Evolutionary conservation across 2,888 invertebrate species (phyloP).

Genomic region (Hirtodrosophila confusa): DNA sequence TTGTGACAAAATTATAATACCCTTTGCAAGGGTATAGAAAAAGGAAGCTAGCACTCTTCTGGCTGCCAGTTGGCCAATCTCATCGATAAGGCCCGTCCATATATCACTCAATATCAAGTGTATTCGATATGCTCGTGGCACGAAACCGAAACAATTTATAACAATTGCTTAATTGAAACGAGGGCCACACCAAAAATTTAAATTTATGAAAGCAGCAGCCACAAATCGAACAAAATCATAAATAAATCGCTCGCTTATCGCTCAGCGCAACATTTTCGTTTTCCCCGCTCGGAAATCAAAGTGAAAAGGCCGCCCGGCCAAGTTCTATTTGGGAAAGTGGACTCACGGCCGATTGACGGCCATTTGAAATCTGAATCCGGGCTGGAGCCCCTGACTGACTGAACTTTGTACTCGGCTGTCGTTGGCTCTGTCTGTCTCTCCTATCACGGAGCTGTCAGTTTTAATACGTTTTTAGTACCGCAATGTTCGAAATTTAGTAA

Average conservation of each 20-base stretch:
- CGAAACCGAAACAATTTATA: slow-evolving; percentile 66
- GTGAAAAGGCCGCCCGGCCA: slow-evolving; percentile 57
- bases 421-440: slow-evolving; percentile 11
- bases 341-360: slow-evolving; percentile 15
- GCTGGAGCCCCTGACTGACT: slow-evolving; percentile 15
- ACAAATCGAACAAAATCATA: slow-evolving; percentile 71
- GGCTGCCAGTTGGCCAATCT: slow-evolving; percentile 46
- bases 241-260: slow-evolving; percentile 75
- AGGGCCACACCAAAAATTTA: slow-evolving; percentile 58
- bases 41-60: slow-evolving; percentile 2
- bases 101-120: slow-evolving; percentile 69
- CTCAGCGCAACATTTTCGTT: slow-evolving; percentile 29
- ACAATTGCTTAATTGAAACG: slow-evolving; percentile 76
- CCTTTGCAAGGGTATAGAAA: neutral
- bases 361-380: slow-evolving; percentile 13
- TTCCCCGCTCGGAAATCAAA: slow-evolving; percentile 53
- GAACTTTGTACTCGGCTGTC: slow-evolving; percentile 36
- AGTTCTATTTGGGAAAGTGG: slow-evolving; percentile 55
- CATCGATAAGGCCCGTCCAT: slow-evolving; percentile 59
- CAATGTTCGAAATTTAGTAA: slow-evolving; percentile 29
- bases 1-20: too few species aligned
- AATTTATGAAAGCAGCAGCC: slow-evolving; percentile 69
- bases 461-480: slow-evolving; percentile 10
- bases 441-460: slow-evolving; percentile 42
- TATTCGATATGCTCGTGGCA: slow-evolving; percentile 42